Evolutionary conservation across 2,888 invertebrate species (phyloP), one percentile per base, ranked within the genome.

Genomic region (Trissolcus brochymenae): DNA sequence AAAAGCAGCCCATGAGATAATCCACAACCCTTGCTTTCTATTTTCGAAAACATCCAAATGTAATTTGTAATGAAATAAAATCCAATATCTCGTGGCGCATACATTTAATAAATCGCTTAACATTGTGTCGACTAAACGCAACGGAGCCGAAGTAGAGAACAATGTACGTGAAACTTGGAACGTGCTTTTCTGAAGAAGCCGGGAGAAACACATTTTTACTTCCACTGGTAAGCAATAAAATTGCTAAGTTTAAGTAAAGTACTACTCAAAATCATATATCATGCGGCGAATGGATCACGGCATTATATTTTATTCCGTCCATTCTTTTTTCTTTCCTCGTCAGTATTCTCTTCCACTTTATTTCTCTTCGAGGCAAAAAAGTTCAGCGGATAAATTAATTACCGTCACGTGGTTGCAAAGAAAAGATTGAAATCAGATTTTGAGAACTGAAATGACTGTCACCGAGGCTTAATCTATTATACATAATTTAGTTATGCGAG

Each of bases 231-330:
- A 67, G 71, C 66, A 67, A 61, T 67, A 66, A 67, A 66, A 76
- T 76, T 62, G 71, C 67, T 71, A 66, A 76, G 76, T 71, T 76
- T 51, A 75, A 75, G 70, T 75, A 70, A 75, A 75, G 65, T 56
- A 70, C 65, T 51, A 40, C 70, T 49, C 41, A 43, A 57, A 70
- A 65, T 65, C 70, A 65, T 70, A 60, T 55, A 76, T 76, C 75
- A 64, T 43, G 64, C 40, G 21, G 25, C 13, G 56, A 67, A 62
- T 64, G 54, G 46, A 56, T 59, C 50, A 13, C 50, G 13, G 9
- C 35, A 16, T 43, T 51, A 25, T 54, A 29, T 54, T 54, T 51
- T 51, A 51, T 51, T 51, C 46, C 19, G 35, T 51, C 4, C n/a
- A 13, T 46, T 54, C 41, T 46, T 56, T 4, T 13, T 43, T 57